These are phyloP conservation scores for Schizothorax lantsangensis DNA, from an alignment of 2,797 vertebrate genomes.

Conservation along the genomic window DNA sequence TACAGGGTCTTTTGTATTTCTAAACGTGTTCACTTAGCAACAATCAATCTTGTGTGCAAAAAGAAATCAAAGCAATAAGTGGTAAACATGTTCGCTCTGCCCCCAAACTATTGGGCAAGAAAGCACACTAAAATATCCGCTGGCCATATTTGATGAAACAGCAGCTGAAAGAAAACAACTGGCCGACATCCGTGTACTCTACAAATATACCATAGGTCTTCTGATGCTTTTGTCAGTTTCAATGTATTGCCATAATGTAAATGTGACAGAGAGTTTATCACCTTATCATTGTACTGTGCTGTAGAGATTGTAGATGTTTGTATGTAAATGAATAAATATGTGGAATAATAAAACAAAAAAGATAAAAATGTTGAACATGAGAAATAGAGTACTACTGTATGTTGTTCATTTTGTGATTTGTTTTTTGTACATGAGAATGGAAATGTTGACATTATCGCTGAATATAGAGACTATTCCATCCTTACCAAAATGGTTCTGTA, in stretches of 20 bases:
- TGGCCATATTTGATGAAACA: constrained; percentile 63
- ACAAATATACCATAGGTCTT: constrained; percentile 70
- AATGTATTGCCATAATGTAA: constrained; percentile 77
- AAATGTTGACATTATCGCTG: constrained; percentile 74
- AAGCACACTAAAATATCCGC: constrained; percentile 65
- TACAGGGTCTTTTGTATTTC: constrained; percentile 78
- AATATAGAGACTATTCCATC: constrained; percentile 78
- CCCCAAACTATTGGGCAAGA: constrained; percentile 65
- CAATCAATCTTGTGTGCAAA: constrained; percentile 76
- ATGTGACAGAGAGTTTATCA: constrained; percentile 77
- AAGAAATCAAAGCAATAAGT: constrained; percentile 84
- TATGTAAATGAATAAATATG: constrained; percentile 83
- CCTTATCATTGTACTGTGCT: constrained; percentile 85
- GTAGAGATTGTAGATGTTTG: constrained; percentile 91
- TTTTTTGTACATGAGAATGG: constrained; percentile 81
- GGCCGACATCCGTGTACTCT: constrained; percentile 69
- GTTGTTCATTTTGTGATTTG: constrained; percentile 79
- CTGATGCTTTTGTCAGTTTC: constrained; percentile 76
- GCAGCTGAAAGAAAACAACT: constrained; percentile 58
- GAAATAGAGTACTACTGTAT: constrained; percentile 76
- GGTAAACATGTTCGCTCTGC: constrained; percentile 72
- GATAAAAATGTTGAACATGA: constrained; percentile 74
- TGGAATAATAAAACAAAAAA: constrained; percentile 79
- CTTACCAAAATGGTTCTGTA: constrained; percentile 76
- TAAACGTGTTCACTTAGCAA: constrained; percentile 70